Evolutionary conservation across 2,113 vertebrate species (phyloP).

Genomic region (Mustela nigripes): DNA sequence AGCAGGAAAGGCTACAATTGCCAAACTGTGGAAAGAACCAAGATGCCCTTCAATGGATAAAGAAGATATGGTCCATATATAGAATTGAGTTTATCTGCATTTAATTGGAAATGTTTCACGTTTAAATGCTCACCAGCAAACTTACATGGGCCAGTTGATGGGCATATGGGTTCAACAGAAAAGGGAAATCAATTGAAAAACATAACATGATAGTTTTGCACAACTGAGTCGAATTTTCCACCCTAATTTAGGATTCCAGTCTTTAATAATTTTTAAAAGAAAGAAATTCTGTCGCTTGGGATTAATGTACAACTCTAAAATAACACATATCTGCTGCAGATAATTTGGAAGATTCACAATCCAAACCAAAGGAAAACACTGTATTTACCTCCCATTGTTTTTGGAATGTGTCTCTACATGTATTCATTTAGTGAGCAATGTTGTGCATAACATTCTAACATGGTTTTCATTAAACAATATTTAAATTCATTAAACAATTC

Average conservation of each 20-base stretch:
- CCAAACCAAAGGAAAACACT: neutral
- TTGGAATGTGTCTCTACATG: neutral
- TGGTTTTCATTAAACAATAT: neutral
- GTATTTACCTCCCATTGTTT: neutral
- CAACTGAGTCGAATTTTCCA: neutral
- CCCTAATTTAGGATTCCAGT: neutral
- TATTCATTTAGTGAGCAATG: neutral
- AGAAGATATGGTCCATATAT: too few relatives aligned
- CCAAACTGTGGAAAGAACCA: too few relatives aligned
- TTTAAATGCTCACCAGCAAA: too few relatives aligned
- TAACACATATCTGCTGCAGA: neutral
- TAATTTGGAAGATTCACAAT: conserved; percentile 22
- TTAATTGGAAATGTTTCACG: neutral
- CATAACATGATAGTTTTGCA: neutral
- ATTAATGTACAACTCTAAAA: neutral
- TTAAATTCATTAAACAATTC: conserved; percentile 29
- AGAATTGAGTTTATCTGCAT: neutral
- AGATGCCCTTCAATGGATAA: too few relatives aligned
- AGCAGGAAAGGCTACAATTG: too few relatives aligned
- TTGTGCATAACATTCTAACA: neutral
- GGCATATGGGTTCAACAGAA: neutral
- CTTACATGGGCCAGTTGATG: too few relatives aligned
- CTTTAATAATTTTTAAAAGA: neutral
- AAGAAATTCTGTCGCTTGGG: neutral
- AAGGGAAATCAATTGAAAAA: neutral